Evolutionary conservation across 2,797 vertebrate genomes (phyloP).

Genomic region (Fundulus diaphanus): DNA sequence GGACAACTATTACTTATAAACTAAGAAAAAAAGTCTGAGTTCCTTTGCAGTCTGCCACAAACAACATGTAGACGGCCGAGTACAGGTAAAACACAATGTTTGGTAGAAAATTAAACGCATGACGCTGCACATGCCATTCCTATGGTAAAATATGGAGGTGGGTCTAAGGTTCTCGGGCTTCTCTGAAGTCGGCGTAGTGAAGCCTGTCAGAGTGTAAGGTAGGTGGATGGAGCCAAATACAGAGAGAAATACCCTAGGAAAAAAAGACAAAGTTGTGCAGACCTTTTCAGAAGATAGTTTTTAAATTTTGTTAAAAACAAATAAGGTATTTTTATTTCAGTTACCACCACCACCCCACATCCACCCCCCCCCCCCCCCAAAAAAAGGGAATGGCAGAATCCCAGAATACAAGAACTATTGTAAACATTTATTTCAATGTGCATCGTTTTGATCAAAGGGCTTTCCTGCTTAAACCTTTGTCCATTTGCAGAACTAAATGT

Average conservation of each 20-base stretch:
- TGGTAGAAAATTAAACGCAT: neutral
- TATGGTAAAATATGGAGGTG: neutral
- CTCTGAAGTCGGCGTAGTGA: neutral
- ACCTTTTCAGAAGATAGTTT: too few species aligned
- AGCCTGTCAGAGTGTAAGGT: neutral
- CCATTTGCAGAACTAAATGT: neutral
- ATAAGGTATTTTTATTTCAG: too few species aligned
- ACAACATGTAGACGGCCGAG: too few species aligned
- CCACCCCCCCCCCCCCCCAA: too few species aligned
- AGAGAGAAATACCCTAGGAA: neutral
- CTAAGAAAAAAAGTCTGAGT: neutral
- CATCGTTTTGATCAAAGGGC: neutral
- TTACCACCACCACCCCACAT: too few species aligned
- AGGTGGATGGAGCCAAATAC: neutral
- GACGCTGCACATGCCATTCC: neutral
- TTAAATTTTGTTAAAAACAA: too few species aligned
- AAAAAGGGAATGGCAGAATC: neutral
- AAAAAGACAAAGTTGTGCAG: neutral
- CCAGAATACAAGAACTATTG: neutral
- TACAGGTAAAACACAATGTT: neutral
- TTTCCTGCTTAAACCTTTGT: neutral
- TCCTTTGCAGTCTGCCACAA: neutral
- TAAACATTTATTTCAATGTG: neutral
- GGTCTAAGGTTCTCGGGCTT: too few species aligned
- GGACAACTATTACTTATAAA: neutral